A percentile compares a stretch with the other conserved stretches of the same genome.
phyloP scores from a whole-genome alignment of 2,797 vertebrate species.

The Oreonectes daqikongensis region DNA sequence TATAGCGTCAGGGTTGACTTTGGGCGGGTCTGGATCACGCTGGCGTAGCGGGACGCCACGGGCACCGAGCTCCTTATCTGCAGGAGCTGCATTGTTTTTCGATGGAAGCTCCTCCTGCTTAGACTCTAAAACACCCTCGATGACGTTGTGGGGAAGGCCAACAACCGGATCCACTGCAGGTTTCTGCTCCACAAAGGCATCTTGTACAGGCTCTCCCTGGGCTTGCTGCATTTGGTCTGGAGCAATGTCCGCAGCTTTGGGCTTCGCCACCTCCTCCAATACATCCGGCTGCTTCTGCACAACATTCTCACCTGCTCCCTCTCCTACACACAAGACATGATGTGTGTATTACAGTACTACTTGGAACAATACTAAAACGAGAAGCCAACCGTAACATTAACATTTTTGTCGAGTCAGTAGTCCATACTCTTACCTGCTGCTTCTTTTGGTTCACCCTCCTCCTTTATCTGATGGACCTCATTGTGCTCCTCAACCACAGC shows the following conservation, averaged over 20 bases:
- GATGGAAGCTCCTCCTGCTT: conserved; percentile 61
- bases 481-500: conserved; percentile 24
- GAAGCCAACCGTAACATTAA: too few species aligned
- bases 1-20: conserved; percentile 43
- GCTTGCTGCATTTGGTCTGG: conserved; percentile 29
- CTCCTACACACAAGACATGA: conserved; percentile 34
- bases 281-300: conserved; percentile 58
- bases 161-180: background rate
- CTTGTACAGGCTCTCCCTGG: conserved; percentile 26
- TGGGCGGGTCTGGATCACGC: conserved; percentile 50
- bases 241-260: background rate
- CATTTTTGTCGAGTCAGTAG: background rate
- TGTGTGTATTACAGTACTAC: background rate
- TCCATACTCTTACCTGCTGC: conserved; percentile 10
- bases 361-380: background rate
- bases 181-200: background rate
- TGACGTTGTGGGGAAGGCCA: background rate
- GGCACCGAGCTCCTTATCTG: conserved; percentile 68
- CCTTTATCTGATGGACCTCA: conserved; percentile 15
- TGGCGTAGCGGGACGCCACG: conserved; percentile 69
- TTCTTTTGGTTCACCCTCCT: conserved; percentile 18
- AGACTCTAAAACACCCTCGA: conserved; percentile 25
- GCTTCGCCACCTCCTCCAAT: conserved; percentile 44
- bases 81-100: conserved; percentile 11
- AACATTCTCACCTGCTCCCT: conserved; percentile 63